Evolutionary conservation across 2,113 vertebrate genomes (phyloP).

Genomic region (Bettongia penicillata): DNA sequence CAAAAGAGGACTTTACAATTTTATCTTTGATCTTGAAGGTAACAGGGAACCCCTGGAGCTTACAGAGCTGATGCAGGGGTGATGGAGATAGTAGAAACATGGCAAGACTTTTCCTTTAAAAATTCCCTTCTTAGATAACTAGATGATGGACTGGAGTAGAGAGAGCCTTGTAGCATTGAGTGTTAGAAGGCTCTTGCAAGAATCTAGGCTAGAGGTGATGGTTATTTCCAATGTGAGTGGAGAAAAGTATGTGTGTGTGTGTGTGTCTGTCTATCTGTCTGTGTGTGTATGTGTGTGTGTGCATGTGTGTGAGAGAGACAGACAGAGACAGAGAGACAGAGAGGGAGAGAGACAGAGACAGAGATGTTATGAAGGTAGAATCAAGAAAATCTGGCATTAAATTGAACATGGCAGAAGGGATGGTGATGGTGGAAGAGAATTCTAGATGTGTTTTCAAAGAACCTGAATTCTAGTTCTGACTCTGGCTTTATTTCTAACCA

Average conservation of each 20-base stretch:
- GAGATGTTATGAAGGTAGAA: background rate
- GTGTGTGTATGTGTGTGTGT: too few relatives aligned
- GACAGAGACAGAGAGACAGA: too few relatives aligned
- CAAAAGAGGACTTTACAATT: background rate
- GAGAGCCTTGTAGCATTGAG: background rate
- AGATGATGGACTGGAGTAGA: background rate
- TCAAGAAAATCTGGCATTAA: background rate
- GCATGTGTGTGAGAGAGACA: too few relatives aligned
- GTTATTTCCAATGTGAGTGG: background rate
- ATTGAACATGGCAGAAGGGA: background rate
- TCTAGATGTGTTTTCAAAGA: background rate
- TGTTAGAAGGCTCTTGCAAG: background rate
- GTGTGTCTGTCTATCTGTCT: too few relatives aligned
- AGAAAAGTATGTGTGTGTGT: background rate
- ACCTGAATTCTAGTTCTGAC: background rate
- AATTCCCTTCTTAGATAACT: too few relatives aligned
- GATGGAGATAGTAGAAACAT: background rate
- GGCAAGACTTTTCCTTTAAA: background rate
- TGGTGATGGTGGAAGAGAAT: background rate
- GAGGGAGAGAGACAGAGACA: too few relatives aligned
- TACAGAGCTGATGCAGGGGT: background rate
- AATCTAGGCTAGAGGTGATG: background rate
- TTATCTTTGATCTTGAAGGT: background rate
- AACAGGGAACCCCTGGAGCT: background rate
- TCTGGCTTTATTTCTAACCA: background rate